Conservation (phyloP, 2,888 invertebrate species). For the Acleris literana region DNA sequence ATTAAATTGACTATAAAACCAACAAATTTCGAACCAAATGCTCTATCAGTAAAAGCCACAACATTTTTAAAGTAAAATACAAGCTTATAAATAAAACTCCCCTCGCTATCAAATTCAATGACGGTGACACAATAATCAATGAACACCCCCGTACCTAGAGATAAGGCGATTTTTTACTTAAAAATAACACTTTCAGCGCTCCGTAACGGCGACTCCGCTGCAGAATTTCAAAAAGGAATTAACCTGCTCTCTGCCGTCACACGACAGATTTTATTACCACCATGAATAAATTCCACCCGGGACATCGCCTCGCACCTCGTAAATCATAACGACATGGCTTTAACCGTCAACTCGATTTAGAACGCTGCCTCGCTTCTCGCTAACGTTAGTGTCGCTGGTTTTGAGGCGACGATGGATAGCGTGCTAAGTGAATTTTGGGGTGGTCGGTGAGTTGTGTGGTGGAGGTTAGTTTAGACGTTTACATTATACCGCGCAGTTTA, state of each 20-base stretch:
- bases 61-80: no score
- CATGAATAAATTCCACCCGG: constrained; percentile 77
- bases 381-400: constrained; percentile 44
- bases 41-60: no score
- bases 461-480: constrained; percentile 35
- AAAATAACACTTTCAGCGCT: constrained; percentile 32
- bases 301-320: constrained; percentile 61
- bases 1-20: no score
- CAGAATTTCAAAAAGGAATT: constrained; percentile 69
- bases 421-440: constrained; percentile 44
- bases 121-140: constrained; percentile 23
- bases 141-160: constrained; percentile 8
- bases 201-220: constrained; percentile 27
- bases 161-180: constrained; percentile 31
- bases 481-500: constrained; percentile 37
- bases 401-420: constrained; percentile 51
- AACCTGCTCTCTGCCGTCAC: constrained; percentile 60
- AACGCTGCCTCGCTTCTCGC: constrained; percentile 44
- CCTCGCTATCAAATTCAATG: constrained; percentile 7
- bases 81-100: not conserved
- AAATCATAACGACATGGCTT: constrained; percentile 69
- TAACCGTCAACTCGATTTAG: constrained; percentile 61
- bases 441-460: constrained; percentile 12
- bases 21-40: no score
- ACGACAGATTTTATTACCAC: constrained; percentile 77